Evolutionary conservation across 2,888 invertebrate genomes (phyloP), one percentile per base, ranked within the genome.

Genomic region (Elegia similella): DNA sequence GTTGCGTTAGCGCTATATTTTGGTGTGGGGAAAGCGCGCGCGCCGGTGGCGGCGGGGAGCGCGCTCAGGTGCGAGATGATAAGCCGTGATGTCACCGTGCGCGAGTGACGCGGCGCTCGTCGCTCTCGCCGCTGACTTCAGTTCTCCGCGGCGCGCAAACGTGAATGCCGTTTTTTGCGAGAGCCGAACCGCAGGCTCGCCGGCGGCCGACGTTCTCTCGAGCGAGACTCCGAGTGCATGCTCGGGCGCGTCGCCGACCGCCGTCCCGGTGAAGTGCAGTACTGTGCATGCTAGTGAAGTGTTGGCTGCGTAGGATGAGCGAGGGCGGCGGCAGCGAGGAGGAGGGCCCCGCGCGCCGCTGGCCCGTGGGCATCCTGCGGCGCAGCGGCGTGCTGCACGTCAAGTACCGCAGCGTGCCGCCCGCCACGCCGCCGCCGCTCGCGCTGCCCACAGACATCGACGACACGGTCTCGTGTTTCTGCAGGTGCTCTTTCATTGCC

Each of bases 391-490:
- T 79, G 71, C 80, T 81, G 70, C 86, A 79, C 82, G 88, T 82
- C 69, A 79, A 85, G 76, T 88, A 86, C 80, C 85, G 85, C 73
- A 81, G 84, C 75, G 83, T 81, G 68, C 80, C 84, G 60, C 74
- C 77, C 52, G 62, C 73, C 57, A 62, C 66, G 38, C 59, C 66
- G 59, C 69, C 64, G 47, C 50, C 65, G 52, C 69, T 80, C 78
- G 69, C 76, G 74, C 73, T 87, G 67, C 92, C 93, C 62, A 83
- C 94, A 68, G 93, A 94, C 66, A 80, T 94, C 69, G 95, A 95
- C 80, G 94, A 95, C 68, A 95, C 95, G 61, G 95, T 95, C 82
- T 95, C 95, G 73, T 96, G 96, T 82, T 96, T 96, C 88, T 95
- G 96, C 94, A 95, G 95, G 95, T 95, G 90, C 88, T 77, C 70